Percentiles rank a stretch among this genome's conserved stretches.
These are phyloP conservation scores for Zingel zingel DNA, from an alignment of 2,113 vertebrate genomes.

Conservation along the genomic window DNA sequence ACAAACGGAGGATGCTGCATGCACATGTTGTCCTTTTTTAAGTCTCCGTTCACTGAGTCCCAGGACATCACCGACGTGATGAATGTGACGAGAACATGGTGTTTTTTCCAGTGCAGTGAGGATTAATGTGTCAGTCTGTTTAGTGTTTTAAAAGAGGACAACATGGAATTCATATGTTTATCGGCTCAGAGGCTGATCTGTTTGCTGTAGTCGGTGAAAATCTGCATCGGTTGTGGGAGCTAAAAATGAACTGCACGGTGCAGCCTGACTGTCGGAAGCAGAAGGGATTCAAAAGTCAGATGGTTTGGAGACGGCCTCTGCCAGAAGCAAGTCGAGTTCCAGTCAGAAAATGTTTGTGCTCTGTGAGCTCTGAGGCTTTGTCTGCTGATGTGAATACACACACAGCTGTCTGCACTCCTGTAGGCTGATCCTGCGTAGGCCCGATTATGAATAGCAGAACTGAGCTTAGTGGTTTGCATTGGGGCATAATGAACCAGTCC, in stretches of 20 bases:
- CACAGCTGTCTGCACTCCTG: constrained; percentile 12
- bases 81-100: constrained; percentile 12
- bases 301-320: constrained; percentile 15
- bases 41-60: background rate
- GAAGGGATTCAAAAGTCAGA: constrained; percentile 60
- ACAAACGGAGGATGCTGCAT: constrained; percentile 1
- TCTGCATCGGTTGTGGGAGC: background rate
- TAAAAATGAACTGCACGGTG: background rate
- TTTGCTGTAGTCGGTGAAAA: constrained; percentile 1
- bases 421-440: background rate
- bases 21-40: background rate
- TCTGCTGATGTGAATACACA: constrained; percentile 6
- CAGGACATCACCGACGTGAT: constrained; percentile 1
- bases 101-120: background rate
- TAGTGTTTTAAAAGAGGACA: background rate
- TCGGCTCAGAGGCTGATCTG: constrained; percentile 14
- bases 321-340: constrained; percentile 39
- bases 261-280: constrained; percentile 23
- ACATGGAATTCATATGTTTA: constrained; percentile 11
- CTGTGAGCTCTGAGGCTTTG: constrained; percentile 2
- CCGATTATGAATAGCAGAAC: background rate
- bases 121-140: constrained; percentile 27
- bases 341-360: constrained; percentile 47
- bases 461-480: background rate
- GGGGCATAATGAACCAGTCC: background rate